phyloP scores from a whole-genome alignment of 2,797 vertebrate genomes.

The Tapirus indicus region DNA sequence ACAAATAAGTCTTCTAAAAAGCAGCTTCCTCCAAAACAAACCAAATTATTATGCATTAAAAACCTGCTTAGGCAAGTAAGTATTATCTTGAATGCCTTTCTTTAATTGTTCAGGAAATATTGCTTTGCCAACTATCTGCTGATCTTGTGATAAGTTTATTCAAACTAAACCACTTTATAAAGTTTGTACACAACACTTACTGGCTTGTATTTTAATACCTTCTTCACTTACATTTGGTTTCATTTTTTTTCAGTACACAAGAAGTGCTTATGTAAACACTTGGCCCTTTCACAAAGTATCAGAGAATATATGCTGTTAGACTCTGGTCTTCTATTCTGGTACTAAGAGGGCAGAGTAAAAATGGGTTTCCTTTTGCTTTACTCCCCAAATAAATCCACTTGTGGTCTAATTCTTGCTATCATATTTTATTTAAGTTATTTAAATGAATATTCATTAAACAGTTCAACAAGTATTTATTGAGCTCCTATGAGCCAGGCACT shows the following conservation, averaged over 20 bases:
- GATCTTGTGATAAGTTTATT: slow-evolving; percentile 45
- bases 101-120: slow-evolving; percentile 52
- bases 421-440: not conserved
- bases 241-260: not conserved
- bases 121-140: slow-evolving; percentile 42
- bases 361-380: not conserved
- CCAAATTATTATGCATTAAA: slow-evolving; percentile 71
- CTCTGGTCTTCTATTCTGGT: not conserved
- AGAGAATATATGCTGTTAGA: not conserved
- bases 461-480: not conserved
- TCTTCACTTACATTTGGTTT: not conserved
- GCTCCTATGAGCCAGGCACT: not conserved
- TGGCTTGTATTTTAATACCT: slow-evolving; percentile 21
- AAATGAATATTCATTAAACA: not conserved
- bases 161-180: not conserved
- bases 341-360: not conserved
- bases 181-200: not conserved
- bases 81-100: not conserved
- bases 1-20: slow-evolving; percentile 58
- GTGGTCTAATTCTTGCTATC: not conserved
- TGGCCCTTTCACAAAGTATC: not conserved
- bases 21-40: slow-evolving; percentile 52
- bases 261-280: not conserved
- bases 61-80: slow-evolving; percentile 55
- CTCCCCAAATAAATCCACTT: not conserved